Evolutionary conservation across 2,797 vertebrate genomes (phyloP).

Genomic region (Lophotriccus pileatus): DNA sequence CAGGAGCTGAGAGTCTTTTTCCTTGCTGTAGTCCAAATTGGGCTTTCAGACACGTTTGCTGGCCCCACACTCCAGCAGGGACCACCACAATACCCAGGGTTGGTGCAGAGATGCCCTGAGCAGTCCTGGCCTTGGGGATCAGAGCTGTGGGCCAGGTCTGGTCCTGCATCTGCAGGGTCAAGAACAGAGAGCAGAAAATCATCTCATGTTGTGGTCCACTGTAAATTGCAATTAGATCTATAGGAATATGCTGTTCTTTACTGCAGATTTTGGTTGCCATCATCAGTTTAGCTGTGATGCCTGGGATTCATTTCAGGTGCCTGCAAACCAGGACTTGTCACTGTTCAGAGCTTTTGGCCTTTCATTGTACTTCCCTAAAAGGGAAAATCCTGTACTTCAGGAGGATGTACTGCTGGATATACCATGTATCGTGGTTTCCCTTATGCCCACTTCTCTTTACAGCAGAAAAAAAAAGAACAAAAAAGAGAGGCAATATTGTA

Average conservation of each 20-base stretch:
- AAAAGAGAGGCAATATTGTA: not conserved
- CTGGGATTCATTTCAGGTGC: not conserved
- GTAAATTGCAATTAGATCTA: not conserved
- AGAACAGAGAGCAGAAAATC: not conserved
- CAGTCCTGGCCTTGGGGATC: not conserved
- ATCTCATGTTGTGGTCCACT: fast-evolving
- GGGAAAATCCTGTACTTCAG: not conserved
- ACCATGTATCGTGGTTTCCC: not conserved
- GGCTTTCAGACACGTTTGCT: not conserved
- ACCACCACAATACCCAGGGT: not conserved
- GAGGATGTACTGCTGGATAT: not conserved
- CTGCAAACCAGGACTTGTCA: not conserved
- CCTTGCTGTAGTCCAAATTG: not conserved
- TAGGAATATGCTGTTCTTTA: not conserved
- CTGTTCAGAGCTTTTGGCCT: not conserved
- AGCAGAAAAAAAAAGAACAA: too few species aligned
- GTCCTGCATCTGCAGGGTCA: not conserved
- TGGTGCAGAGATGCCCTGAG: not conserved
- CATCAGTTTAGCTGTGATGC: fast-evolving
- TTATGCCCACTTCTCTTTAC: not conserved
- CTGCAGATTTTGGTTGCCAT: not conserved
- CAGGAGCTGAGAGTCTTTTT: not conserved
- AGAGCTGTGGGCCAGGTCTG: not conserved
- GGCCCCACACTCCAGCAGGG: not conserved
- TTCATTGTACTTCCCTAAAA: not conserved